A percentile compares a stretch with the other conserved stretches of the same genome.
Evolutionary conservation across 2,888 invertebrate species (phyloP).

Genomic region (Nemapogon koenigi): DNA sequence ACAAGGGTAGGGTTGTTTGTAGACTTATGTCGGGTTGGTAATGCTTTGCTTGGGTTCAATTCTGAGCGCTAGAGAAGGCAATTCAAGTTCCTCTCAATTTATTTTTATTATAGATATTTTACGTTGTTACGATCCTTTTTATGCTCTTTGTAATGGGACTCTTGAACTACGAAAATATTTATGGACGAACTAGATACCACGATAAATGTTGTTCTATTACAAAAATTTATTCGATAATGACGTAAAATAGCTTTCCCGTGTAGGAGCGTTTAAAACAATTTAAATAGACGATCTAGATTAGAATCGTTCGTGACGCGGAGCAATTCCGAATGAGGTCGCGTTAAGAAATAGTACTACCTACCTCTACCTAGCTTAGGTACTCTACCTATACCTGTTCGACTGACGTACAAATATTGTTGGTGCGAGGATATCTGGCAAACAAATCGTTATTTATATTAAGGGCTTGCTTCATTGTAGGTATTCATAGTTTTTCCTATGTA

Average conservation of each 20-base stretch:
- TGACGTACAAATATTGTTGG: constrained; percentile 8
- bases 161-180: constrained; percentile 11
- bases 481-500: no score
- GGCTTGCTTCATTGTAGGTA: no score
- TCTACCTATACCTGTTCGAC: constrained; percentile 5
- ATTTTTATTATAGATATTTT: constrained; percentile 12
- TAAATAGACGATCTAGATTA: constrained; percentile 9
- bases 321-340: constrained; percentile 9
- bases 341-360: constrained; percentile 8
- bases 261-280: constrained; percentile 8
- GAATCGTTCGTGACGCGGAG: constrained; percentile 7
- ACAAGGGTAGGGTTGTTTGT: constrained; percentile 6
- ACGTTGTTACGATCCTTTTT: constrained; percentile 11
- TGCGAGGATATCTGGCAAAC: no score
- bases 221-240: constrained; percentile 4
- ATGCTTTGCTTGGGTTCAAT: constrained; percentile 10
- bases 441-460: no score
- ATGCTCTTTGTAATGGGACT: constrained; percentile 12
- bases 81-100: constrained; percentile 12
- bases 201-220: constrained; percentile 7
- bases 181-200: constrained; percentile 10
- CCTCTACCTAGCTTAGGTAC: no score
- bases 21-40: constrained; percentile 9
- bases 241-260: constrained; percentile 8
- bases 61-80: constrained; percentile 11